Evolutionary conservation across 2,113 vertebrate species (phyloP).

Genomic region (Elanoides forficatus): DNA sequence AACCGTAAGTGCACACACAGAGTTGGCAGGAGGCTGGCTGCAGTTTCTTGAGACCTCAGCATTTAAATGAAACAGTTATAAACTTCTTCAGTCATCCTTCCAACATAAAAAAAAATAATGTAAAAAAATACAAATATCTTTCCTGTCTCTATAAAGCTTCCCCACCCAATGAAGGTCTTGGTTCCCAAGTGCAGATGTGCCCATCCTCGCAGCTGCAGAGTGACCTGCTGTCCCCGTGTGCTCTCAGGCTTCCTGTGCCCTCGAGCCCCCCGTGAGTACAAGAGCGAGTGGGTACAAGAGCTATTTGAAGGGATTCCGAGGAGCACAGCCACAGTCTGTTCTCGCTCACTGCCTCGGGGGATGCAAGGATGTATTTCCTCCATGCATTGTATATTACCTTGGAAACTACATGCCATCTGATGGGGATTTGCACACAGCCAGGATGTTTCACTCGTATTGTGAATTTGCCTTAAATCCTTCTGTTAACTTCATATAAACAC

Average conservation of each 20-base stretch:
- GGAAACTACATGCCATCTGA: not conserved
- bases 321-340: not conserved
- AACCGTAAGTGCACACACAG: not conserved
- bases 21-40: not conserved
- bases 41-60: not conserved
- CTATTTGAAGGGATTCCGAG: accelerated
- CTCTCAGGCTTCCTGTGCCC: not conserved
- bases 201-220: not conserved
- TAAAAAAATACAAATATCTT: not conserved
- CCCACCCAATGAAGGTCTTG: not conserved
- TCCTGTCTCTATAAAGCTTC: not conserved
- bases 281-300: not conserved
- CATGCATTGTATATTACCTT: not conserved
- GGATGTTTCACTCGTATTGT: not conserved
- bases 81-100: not conserved
- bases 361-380: not conserved
- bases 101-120: not conserved
- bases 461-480: not conserved
- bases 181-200: accelerated
- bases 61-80: not conserved
- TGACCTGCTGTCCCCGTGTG: not conserved
- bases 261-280: accelerated
- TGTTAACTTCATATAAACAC: not conserved
- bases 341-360: accelerated
- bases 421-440: not conserved